These are phyloP conservation scores for Brachionus rotundiformis DNA, from an alignment of 1,140 invertebrate genomes.

Conservation along the genomic window DNA sequence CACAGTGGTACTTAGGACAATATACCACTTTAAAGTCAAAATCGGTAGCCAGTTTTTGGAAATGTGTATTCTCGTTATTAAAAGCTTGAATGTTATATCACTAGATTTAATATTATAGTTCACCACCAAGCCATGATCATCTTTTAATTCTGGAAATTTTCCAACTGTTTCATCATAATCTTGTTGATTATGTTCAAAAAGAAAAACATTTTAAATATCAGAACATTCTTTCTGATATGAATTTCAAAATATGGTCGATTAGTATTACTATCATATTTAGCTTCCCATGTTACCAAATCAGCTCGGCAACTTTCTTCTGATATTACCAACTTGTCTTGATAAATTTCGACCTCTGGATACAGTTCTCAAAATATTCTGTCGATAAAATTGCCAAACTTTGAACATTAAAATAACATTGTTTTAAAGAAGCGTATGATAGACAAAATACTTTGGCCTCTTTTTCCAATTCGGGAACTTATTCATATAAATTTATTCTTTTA, in stretches of 20 bases:
- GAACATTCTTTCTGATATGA: background rate
- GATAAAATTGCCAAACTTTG: background rate
- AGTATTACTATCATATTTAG: background rate
- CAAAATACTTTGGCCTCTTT: background rate
- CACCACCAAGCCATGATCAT: background rate
- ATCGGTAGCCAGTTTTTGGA: background rate
- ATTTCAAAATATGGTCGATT: constrained; percentile 16
- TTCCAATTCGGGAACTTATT: background rate
- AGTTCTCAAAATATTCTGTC: background rate
- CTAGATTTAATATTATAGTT: background rate
- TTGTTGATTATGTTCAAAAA: background rate
- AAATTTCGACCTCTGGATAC: background rate
- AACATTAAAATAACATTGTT: background rate
- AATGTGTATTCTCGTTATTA: background rate
- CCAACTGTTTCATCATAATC: background rate
- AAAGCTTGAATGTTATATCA: background rate
- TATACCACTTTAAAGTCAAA: background rate
- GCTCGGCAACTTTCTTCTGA: background rate
- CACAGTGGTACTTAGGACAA: background rate
- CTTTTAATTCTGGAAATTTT: background rate
- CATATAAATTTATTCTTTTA: background rate
- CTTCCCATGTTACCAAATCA: background rate
- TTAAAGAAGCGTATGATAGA: background rate
- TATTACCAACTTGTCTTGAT: background rate
- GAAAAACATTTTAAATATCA: background rate